These are phyloP conservation scores for Tachina fera DNA, from an alignment of 2,888 invertebrate species.

Conservation along the genomic window DNA sequence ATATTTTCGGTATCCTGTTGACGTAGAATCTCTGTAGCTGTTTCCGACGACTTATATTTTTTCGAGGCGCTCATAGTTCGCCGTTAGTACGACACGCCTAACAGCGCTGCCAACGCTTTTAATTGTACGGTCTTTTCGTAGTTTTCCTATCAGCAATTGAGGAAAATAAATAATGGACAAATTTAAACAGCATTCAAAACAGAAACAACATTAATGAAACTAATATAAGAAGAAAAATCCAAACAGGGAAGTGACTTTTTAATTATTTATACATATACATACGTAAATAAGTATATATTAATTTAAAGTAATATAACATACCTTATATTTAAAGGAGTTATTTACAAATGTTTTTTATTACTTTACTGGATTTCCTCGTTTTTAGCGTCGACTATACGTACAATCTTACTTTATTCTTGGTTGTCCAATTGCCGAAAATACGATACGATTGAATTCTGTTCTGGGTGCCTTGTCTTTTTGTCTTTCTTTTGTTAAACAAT, in stretches of 20 bases:
- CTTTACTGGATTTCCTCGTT: slow-evolving; percentile 4
- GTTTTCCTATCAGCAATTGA: slow-evolving; percentile 13
- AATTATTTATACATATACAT: background rate
- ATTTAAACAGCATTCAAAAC: slow-evolving; percentile 13
- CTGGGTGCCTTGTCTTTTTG: slow-evolving; percentile 45
- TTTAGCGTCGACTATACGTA: slow-evolving; percentile 3
- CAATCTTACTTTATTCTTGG: slow-evolving; percentile 25
- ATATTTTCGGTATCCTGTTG: slow-evolving; percentile 81
- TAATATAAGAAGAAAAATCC: slow-evolving; percentile 1
- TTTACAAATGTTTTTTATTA: background rate
- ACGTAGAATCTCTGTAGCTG: slow-evolving; percentile 76
- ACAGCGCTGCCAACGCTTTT: slow-evolving; percentile 62
- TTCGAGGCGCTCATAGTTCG: slow-evolving; percentile 82
- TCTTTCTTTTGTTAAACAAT: slow-evolving; percentile 36
- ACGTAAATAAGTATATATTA: background rate
- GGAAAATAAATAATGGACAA: slow-evolving; percentile 9
- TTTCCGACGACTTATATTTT: slow-evolving; percentile 82
- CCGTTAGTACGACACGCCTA: slow-evolving; percentile 55
- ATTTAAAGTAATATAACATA: background rate
- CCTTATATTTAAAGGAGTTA: background rate
- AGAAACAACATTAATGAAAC: slow-evolving; percentile 13
- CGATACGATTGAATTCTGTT: slow-evolving; percentile 32
- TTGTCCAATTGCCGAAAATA: slow-evolving; percentile 43
- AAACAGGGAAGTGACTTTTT: background rate
- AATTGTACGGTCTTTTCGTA: slow-evolving; percentile 21